Evolutionary conservation across 2,888 invertebrate species (phyloP).

Genomic region (Stictocephala bisonia): DNA sequence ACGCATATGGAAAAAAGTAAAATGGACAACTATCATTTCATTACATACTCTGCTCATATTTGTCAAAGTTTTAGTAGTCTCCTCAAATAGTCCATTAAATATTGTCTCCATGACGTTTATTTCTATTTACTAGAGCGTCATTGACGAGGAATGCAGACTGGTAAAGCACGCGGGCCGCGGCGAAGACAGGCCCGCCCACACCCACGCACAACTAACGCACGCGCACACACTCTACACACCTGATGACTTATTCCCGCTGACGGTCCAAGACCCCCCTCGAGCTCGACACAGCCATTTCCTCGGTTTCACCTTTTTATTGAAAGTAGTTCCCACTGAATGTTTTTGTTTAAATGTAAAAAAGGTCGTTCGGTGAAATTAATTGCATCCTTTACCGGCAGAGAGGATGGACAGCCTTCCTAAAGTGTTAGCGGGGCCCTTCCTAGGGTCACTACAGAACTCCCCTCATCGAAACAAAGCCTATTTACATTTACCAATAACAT

Average conservation of each 20-base stretch:
- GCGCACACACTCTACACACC: not conserved
- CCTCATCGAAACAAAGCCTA: not conserved
- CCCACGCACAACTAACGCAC: too few relatives aligned
- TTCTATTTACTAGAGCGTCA: too few relatives aligned
- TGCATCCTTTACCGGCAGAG: conserved; percentile 35
- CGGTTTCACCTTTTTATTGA: too few relatives aligned
- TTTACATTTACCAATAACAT: not conserved
- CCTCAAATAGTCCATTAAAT: too few relatives aligned
- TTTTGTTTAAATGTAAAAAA: conserved; percentile 44
- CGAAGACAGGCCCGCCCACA: too few relatives aligned
- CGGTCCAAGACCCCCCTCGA: not conserved
- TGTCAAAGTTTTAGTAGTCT: too few relatives aligned
- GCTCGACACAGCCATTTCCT: not conserved
- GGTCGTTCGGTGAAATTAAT: conserved; percentile 43
- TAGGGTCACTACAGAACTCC: not conserved
- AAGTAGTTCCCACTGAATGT: not conserved
- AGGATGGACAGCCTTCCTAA: not conserved
- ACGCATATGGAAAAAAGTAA: too few relatives aligned
- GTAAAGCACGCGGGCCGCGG: too few relatives aligned
- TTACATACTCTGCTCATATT: too few relatives aligned
- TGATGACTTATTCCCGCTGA: conserved; percentile 19
- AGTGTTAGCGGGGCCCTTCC: not conserved
- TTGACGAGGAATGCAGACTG: too few relatives aligned
- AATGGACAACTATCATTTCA: too few relatives aligned
- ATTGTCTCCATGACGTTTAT: too few relatives aligned